Base-by-base conservation (phyloP, 2,797 vertebrate species). In the Distichodus sexfasciatus region DNA sequence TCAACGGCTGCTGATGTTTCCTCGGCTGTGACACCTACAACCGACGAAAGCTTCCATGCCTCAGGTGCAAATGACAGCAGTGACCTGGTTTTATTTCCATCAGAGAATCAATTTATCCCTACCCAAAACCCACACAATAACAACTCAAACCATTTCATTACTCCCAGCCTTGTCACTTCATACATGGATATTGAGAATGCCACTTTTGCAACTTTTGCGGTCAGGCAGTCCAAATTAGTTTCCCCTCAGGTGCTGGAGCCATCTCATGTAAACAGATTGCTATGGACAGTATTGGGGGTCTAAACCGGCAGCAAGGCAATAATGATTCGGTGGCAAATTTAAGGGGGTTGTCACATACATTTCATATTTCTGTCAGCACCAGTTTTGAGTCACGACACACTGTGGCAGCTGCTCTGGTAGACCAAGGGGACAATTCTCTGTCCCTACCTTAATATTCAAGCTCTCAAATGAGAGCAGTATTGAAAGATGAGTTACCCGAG, bases 61-160 rank as follows among this genome's bases (percentile, higher is more conserved):
- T 50, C 35, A 12, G 66, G 70, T 75, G 26, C 66, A 47, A 68
- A 64, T 61, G 71, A 67, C 47, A 50, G 63, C 21, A 50, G 69
- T 38, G 23, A 68, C 31, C 58, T 53, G 65, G 33, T 61, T 75
- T 66, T 74, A 68, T 58, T 55, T 9, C 41, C 60, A 53, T 69
- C 79, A 69, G 67, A 71, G 43, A 74, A 71, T 70, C 71, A 67
- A 28, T 77, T 76, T 51, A 63, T 55, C 29, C 43, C 61, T 35
- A 48, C 24, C 15, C 53, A 40, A 58, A 66, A 36, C 23, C 43
- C 57, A 28, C 35, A 70, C 23, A 41, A 26, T 28, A 29, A 51
- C 53, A 21, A 23, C 60, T 57, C 21, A 31, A 26, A 10, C 9
- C 3, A 17, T 59, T 46, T n/a, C 10, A 43, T 19, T 15, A 11